Percentiles rank a stretch among this genome's conserved stretches.
phyloP scores from a whole-genome alignment of 2,888 invertebrate genomes.

The Pediacus dermestoides region DNA sequence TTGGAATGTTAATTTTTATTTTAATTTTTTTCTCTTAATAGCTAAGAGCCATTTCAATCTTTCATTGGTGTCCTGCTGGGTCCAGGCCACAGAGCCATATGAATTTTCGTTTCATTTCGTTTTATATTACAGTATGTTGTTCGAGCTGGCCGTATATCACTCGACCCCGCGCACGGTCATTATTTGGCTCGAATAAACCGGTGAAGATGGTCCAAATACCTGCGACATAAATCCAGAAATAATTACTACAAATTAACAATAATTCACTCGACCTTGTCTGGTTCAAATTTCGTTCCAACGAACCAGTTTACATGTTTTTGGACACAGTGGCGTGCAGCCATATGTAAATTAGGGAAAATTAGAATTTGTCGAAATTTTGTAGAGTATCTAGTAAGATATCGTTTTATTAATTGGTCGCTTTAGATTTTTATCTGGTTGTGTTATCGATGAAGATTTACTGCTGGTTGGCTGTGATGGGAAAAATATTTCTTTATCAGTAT shows the following conservation, averaged over 20 bases:
- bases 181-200: constrained; percentile 27
- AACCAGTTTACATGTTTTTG: too few relatives aligned
- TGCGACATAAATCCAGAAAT: constrained; percentile 38
- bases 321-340: too few relatives aligned
- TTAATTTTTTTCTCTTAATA: constrained; percentile 12
- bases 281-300: constrained; percentile 5
- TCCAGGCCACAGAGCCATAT: constrained; percentile 13
- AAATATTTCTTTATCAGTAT: too few relatives aligned
- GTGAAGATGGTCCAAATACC: constrained; percentile 36
- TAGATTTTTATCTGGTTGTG: too few relatives aligned
- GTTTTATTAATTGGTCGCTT: too few relatives aligned
- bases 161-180: constrained; percentile 27
- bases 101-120: constrained; percentile 32
- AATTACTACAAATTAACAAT: constrained; percentile 36
- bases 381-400: too few relatives aligned
- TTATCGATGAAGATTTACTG: too few relatives aligned
- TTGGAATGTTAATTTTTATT: constrained; percentile 13
- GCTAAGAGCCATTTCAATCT: constrained; percentile 14
- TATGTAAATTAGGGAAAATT: too few relatives aligned
- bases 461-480: too few relatives aligned
- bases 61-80: constrained; percentile 23
- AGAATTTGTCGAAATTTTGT: too few relatives aligned
- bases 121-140: constrained; percentile 31
- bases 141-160: constrained; percentile 32
- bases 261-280: constrained; percentile 23